Evolutionary conservation across 2,797 vertebrate species (phyloP).

Genomic region (Muscicapa striata): DNA sequence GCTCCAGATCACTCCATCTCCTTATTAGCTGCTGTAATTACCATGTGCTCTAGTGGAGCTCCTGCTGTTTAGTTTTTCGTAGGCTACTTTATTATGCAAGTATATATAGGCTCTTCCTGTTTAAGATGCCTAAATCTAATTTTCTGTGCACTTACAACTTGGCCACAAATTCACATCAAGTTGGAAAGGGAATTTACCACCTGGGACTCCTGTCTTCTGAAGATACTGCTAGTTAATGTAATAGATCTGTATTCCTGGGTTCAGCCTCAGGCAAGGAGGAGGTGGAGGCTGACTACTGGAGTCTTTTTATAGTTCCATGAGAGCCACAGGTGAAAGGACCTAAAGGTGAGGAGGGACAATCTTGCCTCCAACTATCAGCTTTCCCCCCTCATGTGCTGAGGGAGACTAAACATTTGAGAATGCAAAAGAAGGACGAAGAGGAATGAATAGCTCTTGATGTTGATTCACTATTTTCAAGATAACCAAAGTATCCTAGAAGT

Average conservation of each 20-base stretch:
- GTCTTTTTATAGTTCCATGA: neutral
- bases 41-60: neutral
- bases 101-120: neutral
- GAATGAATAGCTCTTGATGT: neutral
- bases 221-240: neutral
- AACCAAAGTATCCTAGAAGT: neutral
- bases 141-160: constrained; percentile 20
- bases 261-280: neutral
- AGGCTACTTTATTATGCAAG: constrained; percentile 29
- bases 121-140: neutral
- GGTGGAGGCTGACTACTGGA: neutral
- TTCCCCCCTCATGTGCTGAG: neutral
- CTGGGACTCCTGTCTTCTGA: constrained; percentile 8
- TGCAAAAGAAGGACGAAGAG: neutral
- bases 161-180: constrained; percentile 5
- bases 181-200: constrained; percentile 21
- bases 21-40: constrained; percentile 11
- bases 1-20: neutral
- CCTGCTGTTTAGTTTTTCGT: constrained; percentile 10
- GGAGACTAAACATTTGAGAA: neutral
- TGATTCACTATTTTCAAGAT: neutral
- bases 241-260: neutral
- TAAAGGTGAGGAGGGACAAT: neutral
- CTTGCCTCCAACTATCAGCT: neutral
- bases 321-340: neutral